These are phyloP conservation scores for Tauraco hartlaubi DNA, from an alignment of 2,797 vertebrate species.

Conservation along the genomic window DNA sequence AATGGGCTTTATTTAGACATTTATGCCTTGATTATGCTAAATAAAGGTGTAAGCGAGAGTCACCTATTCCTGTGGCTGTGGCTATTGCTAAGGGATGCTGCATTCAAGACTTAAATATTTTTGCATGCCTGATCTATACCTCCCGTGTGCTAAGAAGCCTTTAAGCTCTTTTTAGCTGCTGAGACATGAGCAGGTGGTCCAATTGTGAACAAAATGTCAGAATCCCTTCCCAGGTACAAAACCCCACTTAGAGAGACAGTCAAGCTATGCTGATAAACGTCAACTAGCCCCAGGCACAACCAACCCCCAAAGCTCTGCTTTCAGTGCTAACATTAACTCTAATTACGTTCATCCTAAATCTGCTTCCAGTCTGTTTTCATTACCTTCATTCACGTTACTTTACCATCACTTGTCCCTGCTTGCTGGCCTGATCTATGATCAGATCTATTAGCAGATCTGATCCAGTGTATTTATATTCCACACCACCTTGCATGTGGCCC, in stretches of 20 bases:
- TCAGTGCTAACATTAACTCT: slow-evolving; percentile 73
- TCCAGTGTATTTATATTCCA: neutral
- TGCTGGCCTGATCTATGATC: slow-evolving; percentile 41
- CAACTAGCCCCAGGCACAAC: slow-evolving; percentile 59
- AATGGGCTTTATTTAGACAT: neutral
- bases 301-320: slow-evolving; percentile 72
- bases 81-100: neutral
- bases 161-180: slow-evolving; percentile 67
- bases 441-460: slow-evolving; percentile 28
- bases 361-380: slow-evolving; percentile 74
- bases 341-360: slow-evolving; percentile 73
- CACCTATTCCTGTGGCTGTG: neutral
- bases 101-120: slow-evolving; percentile 36
- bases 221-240: slow-evolving; percentile 66
- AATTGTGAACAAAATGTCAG: slow-evolving; percentile 70
- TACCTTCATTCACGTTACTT: slow-evolving; percentile 68
- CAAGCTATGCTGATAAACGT: slow-evolving; percentile 68
- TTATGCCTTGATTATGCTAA: neutral
- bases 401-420: slow-evolving; percentile 65
- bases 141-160: slow-evolving; percentile 45
- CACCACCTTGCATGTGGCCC: neutral
- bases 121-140: slow-evolving; percentile 58
- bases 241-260: slow-evolving; percentile 64
- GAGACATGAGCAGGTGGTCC: slow-evolving; percentile 72
- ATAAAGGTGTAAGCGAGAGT: neutral